Percentiles rank a stretch among this genome's conserved stretches.
These are phyloP conservation scores for Parnassius smintheus DNA, from an alignment of 2,888 invertebrate genomes.

Conservation along the genomic window DNA sequence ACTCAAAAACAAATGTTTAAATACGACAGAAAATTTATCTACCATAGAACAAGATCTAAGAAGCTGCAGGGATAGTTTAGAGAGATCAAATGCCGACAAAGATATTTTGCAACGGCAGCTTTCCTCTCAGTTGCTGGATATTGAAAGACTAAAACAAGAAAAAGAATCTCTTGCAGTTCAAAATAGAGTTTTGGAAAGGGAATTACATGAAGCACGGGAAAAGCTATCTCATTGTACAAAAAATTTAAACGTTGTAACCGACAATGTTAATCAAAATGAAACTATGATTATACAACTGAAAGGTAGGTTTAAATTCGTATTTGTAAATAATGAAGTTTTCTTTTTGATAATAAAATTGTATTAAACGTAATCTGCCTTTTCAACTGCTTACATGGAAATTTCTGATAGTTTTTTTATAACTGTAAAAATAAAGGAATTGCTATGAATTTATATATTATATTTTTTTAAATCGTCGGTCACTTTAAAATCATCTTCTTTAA, in stretches of 20 bases:
- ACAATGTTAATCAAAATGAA: constrained; percentile 86
- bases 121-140: constrained; percentile 85
- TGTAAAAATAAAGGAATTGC: no score
- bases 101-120: constrained; percentile 88
- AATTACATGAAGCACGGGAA: constrained; percentile 85
- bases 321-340: no score
- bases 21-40: constrained; percentile 81
- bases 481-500: no score
- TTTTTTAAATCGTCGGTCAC: no score
- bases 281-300: constrained; percentile 84
- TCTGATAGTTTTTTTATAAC: no score
- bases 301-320: constrained; percentile 64
- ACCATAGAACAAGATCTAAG: constrained; percentile 84
- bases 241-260: constrained; percentile 84
- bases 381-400: no score
- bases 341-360: no score
- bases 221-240: constrained; percentile 84
- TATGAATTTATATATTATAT: no score
- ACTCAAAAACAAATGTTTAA: constrained; percentile 82
- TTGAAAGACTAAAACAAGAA: constrained; percentile 88
- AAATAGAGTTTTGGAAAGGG: constrained; percentile 87
- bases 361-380: no score
- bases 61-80: constrained; percentile 84
- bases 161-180: constrained; percentile 88
- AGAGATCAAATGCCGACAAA: constrained; percentile 84